Base-by-base conservation (phyloP, 2,797 vertebrate species). In the Lemur catta region DNA sequence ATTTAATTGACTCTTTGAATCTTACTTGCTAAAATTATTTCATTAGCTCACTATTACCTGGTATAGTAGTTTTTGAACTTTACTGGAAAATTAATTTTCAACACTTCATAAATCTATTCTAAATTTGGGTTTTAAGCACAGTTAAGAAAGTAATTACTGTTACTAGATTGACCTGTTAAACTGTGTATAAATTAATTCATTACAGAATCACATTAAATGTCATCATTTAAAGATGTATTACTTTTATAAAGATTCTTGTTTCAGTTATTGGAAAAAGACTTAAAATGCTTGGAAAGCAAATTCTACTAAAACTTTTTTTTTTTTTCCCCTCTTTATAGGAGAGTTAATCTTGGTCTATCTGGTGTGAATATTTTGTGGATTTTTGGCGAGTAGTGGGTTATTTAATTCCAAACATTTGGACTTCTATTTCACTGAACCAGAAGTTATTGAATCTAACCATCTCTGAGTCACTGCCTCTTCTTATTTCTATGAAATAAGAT, bases 301-400 rank as follows among this genome's bases (percentile, higher is more conserved):
- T 82, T 87, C 14, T 65, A 75, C 61, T 97, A 74, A 95, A 93
- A 72, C 35, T 80, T 33, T 71, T 7, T 9, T 71, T 74, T 38
- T 52, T 74, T 35, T 50, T 0, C 15, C 7, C 30, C 0, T 94
- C 71, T 98, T 84, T 96, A 7, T 98, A 99, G 99, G 98, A 99
- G 99, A 78, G 99, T 99, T 0, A 99, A 99, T 96, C 99, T 99
- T 4, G 99, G 99, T 20, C 98, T 99, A 1, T 99, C 99, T 0
- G 99, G 99, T 74, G 99, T 99, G 95, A 99, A 99, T 88, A 98
- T 99, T 88, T 98, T 99, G 75, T 99, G 99, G 99, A 99, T 99
- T 97, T 99, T 99, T 93, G 99, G 99, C 65, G 99, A 99, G 5
- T 99, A 96, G 50, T 57, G 9, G 18, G 18, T 93, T 63, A 61